A percentile compares a stretch with the other conserved stretches of the same genome.
Evolutionary conservation across 2,797 vertebrate species (phyloP).

Genomic region (Amniataba percoides): DNA sequence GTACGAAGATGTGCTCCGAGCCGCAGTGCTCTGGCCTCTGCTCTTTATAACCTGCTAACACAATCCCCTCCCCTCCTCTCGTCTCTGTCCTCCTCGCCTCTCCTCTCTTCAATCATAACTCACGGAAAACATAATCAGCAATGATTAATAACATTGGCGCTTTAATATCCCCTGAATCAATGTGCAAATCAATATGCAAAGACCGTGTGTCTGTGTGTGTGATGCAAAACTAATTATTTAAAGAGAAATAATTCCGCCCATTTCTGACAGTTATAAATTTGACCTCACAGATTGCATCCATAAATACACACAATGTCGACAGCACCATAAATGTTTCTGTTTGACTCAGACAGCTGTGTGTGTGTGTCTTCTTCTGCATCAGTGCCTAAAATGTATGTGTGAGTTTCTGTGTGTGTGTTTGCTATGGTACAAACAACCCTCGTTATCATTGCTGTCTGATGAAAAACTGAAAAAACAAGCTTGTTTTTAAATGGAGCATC

Average conservation of each 20-base stretch:
- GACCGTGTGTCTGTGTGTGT: conserved; percentile 3
- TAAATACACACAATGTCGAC: conserved; percentile 59
- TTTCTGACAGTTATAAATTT: conserved; percentile 65
- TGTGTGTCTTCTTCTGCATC: conserved; percentile 16
- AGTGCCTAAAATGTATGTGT: conserved; percentile 19
- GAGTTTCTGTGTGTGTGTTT: neutral
- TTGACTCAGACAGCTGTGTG: conserved; percentile 37
- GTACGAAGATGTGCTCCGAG: conserved; percentile 32
- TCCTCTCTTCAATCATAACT: conserved; percentile 34
- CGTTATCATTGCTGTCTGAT: conserved; percentile 48
- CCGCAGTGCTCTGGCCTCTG: conserved; percentile 23
- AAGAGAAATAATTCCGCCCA: conserved; percentile 64
- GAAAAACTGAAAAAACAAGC: conserved; percentile 35
- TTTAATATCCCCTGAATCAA: conserved; percentile 70
- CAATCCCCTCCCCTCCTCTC: conserved; percentile 19
- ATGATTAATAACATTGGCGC: conserved; percentile 64
- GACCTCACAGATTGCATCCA: conserved; percentile 59
- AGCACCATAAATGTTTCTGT: conserved; percentile 53
- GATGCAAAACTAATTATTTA: conserved; percentile 64
- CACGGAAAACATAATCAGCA: conserved; percentile 66
- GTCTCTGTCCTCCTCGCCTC: too few relatives aligned
- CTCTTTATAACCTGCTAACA: conserved; percentile 44
- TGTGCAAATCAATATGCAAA: conserved; percentile 67
- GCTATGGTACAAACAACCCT: conserved; percentile 37
- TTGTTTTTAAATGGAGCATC: conserved; percentile 31